A percentile compares a stretch with the other conserved stretches of the same genome.
Conservation (phyloP, 2,888 invertebrate genomes). For the Lithosia quadra region DNA sequence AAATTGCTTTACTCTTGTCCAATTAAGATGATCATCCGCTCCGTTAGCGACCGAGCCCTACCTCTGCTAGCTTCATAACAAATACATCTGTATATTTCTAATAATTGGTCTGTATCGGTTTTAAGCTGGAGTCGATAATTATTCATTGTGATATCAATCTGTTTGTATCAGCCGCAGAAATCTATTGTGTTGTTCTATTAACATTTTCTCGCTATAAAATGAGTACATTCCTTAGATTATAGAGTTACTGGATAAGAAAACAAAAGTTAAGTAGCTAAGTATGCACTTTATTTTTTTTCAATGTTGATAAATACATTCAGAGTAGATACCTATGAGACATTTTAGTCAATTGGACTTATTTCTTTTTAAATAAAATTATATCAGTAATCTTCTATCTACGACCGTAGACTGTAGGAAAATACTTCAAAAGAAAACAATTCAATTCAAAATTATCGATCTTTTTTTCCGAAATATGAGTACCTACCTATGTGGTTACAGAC, state of each 20-base stretch:
- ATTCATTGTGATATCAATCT: conserved; percentile 68
- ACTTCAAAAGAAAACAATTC: too few species aligned
- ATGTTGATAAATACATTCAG: not conserved
- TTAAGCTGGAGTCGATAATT: conserved; percentile 70
- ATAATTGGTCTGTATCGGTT: conserved; percentile 49
- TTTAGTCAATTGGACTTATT: too few species aligned
- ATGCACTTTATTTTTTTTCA: not conserved
- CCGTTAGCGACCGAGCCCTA: conserved; percentile 2
- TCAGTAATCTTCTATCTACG: too few species aligned
- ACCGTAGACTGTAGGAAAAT: too few species aligned
- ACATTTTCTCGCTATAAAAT: conserved; percentile 64
- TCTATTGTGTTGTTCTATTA: conserved; percentile 65
- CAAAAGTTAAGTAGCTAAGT: not conserved
- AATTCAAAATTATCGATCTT: too few species aligned
- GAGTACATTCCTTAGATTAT: conserved; percentile 40
- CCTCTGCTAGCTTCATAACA: conserved; percentile 12
- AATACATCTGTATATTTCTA: conserved; percentile 30
- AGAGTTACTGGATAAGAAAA: conserved; percentile 35
- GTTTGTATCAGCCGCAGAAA: conserved; percentile 53
- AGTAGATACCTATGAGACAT: not conserved
- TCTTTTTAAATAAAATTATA: not conserved
- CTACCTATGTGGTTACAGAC: too few species aligned
- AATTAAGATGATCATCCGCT: not conserved
- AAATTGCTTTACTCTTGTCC: not conserved
- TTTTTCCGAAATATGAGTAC: too few species aligned